Evolutionary conservation across 2,888 invertebrate genomes (phyloP).

Genomic region (Scotopteryx bipunctaria): DNA sequence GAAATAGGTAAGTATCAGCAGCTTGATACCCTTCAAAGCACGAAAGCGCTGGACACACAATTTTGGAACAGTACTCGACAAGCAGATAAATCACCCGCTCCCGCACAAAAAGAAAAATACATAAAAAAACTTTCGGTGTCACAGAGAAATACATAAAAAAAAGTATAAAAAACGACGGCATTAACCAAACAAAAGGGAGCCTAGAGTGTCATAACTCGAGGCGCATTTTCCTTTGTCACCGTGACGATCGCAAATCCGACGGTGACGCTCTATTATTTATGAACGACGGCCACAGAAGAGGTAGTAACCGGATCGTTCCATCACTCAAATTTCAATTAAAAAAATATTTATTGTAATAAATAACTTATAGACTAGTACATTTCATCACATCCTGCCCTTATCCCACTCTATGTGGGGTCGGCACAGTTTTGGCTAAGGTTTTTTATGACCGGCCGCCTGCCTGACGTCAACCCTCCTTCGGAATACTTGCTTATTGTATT

Average conservation of each 20-base stretch:
- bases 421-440: too few species aligned
- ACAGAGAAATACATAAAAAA: constrained; percentile 42
- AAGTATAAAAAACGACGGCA: constrained; percentile 58
- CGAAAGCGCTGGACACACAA: too few species aligned
- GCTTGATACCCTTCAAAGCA: too few species aligned
- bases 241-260: constrained; percentile 71
- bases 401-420: too few species aligned
- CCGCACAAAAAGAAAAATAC: constrained; percentile 42
- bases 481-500: too few species aligned
- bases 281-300: constrained; percentile 33
- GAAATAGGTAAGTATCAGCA: too few species aligned
- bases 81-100: constrained; percentile 4
- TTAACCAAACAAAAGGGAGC: constrained; percentile 74
- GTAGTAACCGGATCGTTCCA: constrained; percentile 17
- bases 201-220: constrained; percentile 73
- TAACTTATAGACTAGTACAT: too few species aligned
- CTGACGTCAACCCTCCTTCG: too few species aligned
- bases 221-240: constrained; percentile 72
- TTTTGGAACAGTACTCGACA: neutral
- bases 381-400: too few species aligned
- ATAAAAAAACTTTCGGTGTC: constrained; percentile 36
- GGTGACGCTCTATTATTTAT: constrained; percentile 67
- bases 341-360: too few species aligned
- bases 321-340: too few species aligned
- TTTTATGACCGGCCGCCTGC: too few species aligned